Evolutionary conservation across 23 tunicate genomes (phyloP).

Genomic region (Botrylloides violaceus): DNA sequence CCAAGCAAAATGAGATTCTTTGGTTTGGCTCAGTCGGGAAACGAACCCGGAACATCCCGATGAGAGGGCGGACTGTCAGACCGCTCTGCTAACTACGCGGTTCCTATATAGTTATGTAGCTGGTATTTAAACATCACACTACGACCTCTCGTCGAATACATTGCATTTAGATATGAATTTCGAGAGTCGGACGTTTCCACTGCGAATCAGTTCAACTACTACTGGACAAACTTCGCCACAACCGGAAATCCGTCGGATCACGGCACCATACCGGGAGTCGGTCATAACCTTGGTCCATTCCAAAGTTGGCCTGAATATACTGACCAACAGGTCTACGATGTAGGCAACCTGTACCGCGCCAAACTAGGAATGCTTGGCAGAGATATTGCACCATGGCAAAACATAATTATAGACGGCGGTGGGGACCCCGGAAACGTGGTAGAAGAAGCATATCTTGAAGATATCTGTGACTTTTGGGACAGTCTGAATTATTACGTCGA

Average conservation of each 20-base stretch:
- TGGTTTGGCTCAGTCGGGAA: too few relatives aligned
- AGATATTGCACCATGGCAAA: not conserved
- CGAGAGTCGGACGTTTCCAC: not conserved
- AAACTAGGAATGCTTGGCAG: not conserved
- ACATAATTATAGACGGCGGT: not conserved
- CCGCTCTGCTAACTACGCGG: too few relatives aligned
- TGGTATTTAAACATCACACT: too few relatives aligned
- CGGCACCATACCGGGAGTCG: not conserved
- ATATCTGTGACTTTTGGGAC: conserved; percentile 62
- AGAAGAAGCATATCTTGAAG: conserved; percentile 17
- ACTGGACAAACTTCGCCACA: conserved; percentile 23
- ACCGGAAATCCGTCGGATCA: conserved; percentile 17
- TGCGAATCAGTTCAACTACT: conserved; percentile 14
- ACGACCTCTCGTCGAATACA: too few relatives aligned
- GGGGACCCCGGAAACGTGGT: not conserved
- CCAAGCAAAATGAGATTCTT: too few relatives aligned
- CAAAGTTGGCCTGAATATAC: conserved; percentile 12
- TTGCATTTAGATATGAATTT: conserved; percentile 13
- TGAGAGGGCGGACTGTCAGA: too few relatives aligned
- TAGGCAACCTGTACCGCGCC: not conserved
- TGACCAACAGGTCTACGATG: not conserved
- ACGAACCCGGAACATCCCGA: too few relatives aligned
- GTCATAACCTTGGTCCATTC: not conserved
- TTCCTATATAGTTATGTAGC: too few relatives aligned
- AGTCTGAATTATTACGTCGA: conserved; percentile 34